Evolutionary conservation across 2,888 invertebrate genomes (phyloP).

Genomic region (Sceliomorpha sp.): DNA sequence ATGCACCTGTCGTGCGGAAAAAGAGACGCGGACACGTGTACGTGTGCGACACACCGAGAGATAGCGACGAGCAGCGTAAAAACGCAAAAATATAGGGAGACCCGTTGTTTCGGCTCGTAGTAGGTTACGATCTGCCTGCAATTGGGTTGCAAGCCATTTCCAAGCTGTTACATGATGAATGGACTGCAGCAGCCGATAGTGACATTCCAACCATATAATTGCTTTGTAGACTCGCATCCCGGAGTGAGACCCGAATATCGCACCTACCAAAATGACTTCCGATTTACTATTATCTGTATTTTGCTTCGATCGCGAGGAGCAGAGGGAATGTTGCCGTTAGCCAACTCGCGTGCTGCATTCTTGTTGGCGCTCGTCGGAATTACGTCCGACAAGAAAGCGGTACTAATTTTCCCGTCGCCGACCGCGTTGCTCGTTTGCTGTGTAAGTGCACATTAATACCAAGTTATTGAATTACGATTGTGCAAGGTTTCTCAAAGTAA

Average conservation of each 20-base stretch:
- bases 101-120: slow-evolving; percentile 37
- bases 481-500: too few relatives aligned
- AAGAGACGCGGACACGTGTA: slow-evolving; percentile 17
- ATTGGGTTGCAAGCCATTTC: slow-evolving; percentile 41
- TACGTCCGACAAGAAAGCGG: too few relatives aligned
- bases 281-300: slow-evolving; percentile 8
- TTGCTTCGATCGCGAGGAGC: too few relatives aligned
- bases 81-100: slow-evolving; percentile 29
- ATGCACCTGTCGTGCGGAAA: slow-evolving; percentile 38
- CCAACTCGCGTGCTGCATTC: too few relatives aligned
- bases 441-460: too few relatives aligned
- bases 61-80: slow-evolving; percentile 24
- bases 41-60: not conserved
- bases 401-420: too few relatives aligned
- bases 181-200: slow-evolving; percentile 64
- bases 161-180: slow-evolving; percentile 72
- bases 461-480: too few relatives aligned
- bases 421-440: too few relatives aligned
- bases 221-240: slow-evolving; percentile 51
- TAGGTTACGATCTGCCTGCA: slow-evolving; percentile 24
- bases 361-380: too few relatives aligned
- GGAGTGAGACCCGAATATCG: slow-evolving; percentile 17
- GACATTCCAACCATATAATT: slow-evolving; percentile 65
- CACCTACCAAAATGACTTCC: slow-evolving; percentile 30
- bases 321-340: too few relatives aligned